phyloP scores from a whole-genome alignment of 2,113 vertebrate species.

The Zosterops hypoxanthus region DNA sequence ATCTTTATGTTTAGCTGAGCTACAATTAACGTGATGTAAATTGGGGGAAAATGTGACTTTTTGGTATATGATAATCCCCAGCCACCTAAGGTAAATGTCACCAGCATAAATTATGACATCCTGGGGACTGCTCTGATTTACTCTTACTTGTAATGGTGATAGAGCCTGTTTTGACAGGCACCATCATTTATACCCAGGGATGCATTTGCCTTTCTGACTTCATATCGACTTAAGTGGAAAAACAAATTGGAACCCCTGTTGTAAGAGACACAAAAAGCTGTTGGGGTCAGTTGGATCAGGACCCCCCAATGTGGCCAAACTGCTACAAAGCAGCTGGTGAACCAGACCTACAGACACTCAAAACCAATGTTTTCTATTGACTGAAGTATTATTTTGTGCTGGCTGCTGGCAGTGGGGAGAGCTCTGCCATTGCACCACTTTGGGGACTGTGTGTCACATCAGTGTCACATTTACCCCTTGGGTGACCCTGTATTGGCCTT shows the following conservation, averaged over 20 bases:
- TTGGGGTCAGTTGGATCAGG: neutral
- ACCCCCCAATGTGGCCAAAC: neutral
- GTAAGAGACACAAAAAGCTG: neutral
- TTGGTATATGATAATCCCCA: neutral
- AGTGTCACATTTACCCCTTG: neutral
- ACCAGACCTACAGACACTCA: neutral
- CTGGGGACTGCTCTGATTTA: neutral
- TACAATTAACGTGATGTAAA: neutral
- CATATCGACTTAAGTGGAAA: neutral
- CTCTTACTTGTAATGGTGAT: neutral
- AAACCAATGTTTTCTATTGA: neutral
- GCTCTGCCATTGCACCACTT: neutral
- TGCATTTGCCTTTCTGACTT: neutral
- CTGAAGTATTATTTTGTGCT: neutral
- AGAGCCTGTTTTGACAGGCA: neutral
- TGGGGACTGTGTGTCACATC: neutral
- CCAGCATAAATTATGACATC: constrained; percentile 17
- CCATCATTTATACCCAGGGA: neutral
- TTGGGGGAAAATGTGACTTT: neutral
- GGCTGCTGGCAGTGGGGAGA: neutral
- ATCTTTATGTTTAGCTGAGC: neutral
- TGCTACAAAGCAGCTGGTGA: neutral
- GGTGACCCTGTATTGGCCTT: neutral
- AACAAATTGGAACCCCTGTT: neutral
- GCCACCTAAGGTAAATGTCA: neutral